Evolutionary conservation across 2,888 invertebrate species (phyloP).

Genomic region (Himalopsyche tibetana): DNA sequence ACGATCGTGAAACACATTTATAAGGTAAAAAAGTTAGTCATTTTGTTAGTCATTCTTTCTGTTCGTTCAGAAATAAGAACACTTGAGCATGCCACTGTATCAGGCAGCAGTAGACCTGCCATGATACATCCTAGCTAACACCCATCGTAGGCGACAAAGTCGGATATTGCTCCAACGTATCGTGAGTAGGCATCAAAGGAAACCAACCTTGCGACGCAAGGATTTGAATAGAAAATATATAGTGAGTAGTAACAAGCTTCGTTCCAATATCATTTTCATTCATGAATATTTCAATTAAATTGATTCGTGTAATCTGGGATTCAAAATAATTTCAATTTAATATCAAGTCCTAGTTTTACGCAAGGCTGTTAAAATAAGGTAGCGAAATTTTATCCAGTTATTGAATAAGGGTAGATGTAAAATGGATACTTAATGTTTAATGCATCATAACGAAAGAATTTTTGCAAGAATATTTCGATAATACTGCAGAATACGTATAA

Average conservation of each 20-base stretch:
- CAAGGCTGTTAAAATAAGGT: constrained; percentile 8
- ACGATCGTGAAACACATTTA: no score
- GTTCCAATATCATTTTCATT: no score
- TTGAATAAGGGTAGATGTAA: constrained; percentile 35
- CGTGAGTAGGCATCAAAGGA: neutral
- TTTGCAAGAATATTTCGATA: constrained; percentile 22
- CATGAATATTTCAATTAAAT: no score
- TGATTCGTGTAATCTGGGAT: neutral
- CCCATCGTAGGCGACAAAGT: neutral
- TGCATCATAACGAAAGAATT: constrained; percentile 19
- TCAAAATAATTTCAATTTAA: neutral
- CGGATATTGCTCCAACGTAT: neutral
- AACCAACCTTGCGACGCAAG: neutral
- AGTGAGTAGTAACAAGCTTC: neutral
- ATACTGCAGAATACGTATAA: neutral
- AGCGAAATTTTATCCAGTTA: constrained; percentile 23
- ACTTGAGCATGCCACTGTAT: neutral
- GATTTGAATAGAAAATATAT: neutral
- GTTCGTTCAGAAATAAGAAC: no score
- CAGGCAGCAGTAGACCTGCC: neutral
- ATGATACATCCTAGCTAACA: neutral
- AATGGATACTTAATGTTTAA: constrained; percentile 13
- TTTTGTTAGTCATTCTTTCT: no score
- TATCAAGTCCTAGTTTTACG: neutral
- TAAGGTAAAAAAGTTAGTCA: no score